phyloP scores from a whole-genome alignment of 2,888 invertebrate species.

The Pyrochroa serraticornis region DNA sequence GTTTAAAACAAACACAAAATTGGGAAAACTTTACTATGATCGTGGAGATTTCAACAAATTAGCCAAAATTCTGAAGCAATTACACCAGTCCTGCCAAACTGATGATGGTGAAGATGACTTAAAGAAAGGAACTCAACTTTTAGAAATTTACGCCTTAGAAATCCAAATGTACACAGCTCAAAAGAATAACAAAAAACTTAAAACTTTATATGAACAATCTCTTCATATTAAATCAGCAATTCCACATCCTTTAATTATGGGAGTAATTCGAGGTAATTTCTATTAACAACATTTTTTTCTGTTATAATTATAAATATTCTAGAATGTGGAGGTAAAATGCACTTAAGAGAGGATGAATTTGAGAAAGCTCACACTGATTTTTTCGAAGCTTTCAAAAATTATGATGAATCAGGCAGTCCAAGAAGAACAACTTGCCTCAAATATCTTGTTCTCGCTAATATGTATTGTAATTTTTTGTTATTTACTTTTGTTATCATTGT shows the following conservation, averaged over 20 bases:
- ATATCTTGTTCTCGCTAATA: slow-evolving; percentile 97
- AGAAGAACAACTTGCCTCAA: slow-evolving; percentile 93
- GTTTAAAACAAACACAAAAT: slow-evolving; percentile 99
- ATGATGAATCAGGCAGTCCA: slow-evolving; percentile 98
- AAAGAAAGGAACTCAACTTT: slow-evolving; percentile 96
- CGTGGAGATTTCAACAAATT: slow-evolving; percentile 92
- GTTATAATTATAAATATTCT: slow-evolving; percentile 93
- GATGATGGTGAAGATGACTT: slow-evolving; percentile 98
- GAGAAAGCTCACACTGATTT: slow-evolving; percentile 99
- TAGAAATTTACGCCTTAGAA: slow-evolving; percentile 98
- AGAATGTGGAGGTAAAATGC: slow-evolving; percentile 99
- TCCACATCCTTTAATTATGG: slow-evolving; percentile 99
- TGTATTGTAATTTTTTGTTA: slow-evolving; percentile 67
- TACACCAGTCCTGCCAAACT: slow-evolving; percentile 97
- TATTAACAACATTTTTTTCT: slow-evolving; percentile 61
- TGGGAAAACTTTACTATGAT: slow-evolving; percentile 98
- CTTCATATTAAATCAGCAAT: slow-evolving; percentile 98
- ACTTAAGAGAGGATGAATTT: slow-evolving; percentile 95
- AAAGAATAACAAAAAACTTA: slow-evolving; percentile 97
- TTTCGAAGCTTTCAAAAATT: slow-evolving; percentile 99
- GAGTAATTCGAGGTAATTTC: slow-evolving; percentile 79
- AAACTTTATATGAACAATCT: slow-evolving; percentile 97
- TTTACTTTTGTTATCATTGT: neutral
- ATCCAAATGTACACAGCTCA: slow-evolving; percentile 99
- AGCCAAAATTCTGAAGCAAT: slow-evolving; percentile 94